Percentiles rank a stretch among this genome's conserved stretches.
Evolutionary conservation across 2,888 invertebrate species (phyloP).

Genomic region (Drosophila phalerata): DNA sequence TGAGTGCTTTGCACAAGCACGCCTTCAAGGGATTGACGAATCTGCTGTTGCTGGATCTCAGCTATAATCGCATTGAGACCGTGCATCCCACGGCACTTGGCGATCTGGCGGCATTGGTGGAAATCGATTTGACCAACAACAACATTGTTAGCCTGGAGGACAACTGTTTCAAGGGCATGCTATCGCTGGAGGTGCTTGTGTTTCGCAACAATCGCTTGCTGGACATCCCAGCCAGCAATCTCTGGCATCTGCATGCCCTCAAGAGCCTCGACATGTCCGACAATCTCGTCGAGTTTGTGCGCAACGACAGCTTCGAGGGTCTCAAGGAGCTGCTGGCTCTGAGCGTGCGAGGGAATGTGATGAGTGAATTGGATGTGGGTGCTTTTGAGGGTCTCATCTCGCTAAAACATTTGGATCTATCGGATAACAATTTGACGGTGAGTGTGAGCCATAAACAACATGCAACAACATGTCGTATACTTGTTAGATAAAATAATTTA

Average conservation of each 20-base stretch:
- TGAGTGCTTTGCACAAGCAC: constrained; percentile 90
- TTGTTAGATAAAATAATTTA: constrained; percentile 59
- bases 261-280: constrained; percentile 91
- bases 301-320: constrained; percentile 90
- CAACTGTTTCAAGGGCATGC: constrained; percentile 89
- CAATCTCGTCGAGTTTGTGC: constrained; percentile 91
- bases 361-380: constrained; percentile 89
- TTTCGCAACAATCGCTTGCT: constrained; percentile 92
- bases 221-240: constrained; percentile 90
- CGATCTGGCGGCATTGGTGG: constrained; percentile 90
- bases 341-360: constrained; percentile 91
- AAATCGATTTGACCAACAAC: constrained; percentile 92
- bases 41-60: constrained; percentile 90
- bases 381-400: constrained; percentile 91
- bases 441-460: constrained; percentile 65
- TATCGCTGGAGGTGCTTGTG: constrained; percentile 90
- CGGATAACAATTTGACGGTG: constrained; percentile 92
- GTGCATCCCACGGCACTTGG: constrained; percentile 92
- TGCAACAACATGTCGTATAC: constrained; percentile 42
- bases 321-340: constrained; percentile 90
- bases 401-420: constrained; percentile 90
- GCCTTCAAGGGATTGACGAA: constrained; percentile 91
- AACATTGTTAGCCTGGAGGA: constrained; percentile 90
- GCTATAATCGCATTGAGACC: constrained; percentile 91
- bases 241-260: constrained; percentile 89